Base-by-base conservation (phyloP, 2,113 vertebrate genomes). In the Lophius piscatorius region DNA sequence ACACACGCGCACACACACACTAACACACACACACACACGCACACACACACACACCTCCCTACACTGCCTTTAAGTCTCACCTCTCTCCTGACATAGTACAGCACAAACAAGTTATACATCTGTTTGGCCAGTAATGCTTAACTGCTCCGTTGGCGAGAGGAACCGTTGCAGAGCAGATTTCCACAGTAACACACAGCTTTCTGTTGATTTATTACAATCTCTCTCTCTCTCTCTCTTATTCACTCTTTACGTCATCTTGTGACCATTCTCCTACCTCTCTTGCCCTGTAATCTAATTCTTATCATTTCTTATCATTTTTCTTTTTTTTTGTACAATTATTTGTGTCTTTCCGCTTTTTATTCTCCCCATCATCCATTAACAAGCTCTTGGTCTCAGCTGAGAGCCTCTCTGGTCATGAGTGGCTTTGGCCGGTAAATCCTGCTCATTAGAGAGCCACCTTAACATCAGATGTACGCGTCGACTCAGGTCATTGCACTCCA, bases 41-140 rank as follows among this genome's bases (percentile, higher is more conserved):
- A 81, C 36, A 61, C 17, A 74, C 57, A 34, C 63, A 64, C 63
- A 59, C 33, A 68, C 70, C 40, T n/a, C n/a, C n/a, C n/a, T 47
- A 69, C 24, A 79, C 67, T 68, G 62, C 50, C 54, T 67, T 36
- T 69, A 48, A 52, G 63, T 62, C 33, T 28, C 49, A 49, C 60
- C 51, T 52, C 56, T 78, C 66, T 24, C 41, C 56, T 28, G 21
- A 23, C 63, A 64, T 17, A 17, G 48, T 22, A 5, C 33, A 70
- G 49, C 36, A 77, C 80, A 81, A 84, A 81, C 72, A 81, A 71
- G 74, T 70, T 74, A 70, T 40, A 75, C 66, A 76, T 85, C 44
- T 65, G 62, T 44, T 46, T 31, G 44, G 70, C 39, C 9, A 49
- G 72, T 35, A 55, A 61, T 62, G 11, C 44, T 26, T 40, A 47